Percentiles rank a stretch among this genome's conserved stretches.
phyloP scores from a whole-genome alignment of 1,140 invertebrate species.

The Scaptodrosophila lebanonensis region DNA sequence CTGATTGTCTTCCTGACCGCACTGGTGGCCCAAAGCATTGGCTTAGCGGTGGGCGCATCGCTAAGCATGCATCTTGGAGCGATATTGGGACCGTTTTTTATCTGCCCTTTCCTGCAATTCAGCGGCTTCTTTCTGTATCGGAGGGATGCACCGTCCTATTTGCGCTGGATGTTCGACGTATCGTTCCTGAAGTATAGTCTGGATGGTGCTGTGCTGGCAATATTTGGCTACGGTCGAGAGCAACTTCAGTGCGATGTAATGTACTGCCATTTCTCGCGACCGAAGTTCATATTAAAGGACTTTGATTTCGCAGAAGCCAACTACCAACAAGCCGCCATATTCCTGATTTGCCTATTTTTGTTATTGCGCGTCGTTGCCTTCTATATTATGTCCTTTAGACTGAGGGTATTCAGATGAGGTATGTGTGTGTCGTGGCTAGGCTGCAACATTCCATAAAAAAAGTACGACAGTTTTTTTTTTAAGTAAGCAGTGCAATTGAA shows the following conservation, averaged over 20 bases:
- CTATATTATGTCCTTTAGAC: conserved; percentile 72
- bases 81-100: conserved; percentile 89
- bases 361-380: conserved; percentile 67
- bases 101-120: conserved; percentile 92
- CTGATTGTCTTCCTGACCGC: conserved; percentile 86
- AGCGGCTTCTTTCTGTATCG: conserved; percentile 93
- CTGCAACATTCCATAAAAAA: conserved; percentile 55
- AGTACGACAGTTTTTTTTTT: no score
- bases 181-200: conserved; percentile 90
- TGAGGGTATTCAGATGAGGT: conserved; percentile 72
- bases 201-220: conserved; percentile 82
- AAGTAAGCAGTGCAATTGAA: conserved; percentile 28
- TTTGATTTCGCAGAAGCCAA: conserved; percentile 84
- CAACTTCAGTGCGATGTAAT: conserved; percentile 81
- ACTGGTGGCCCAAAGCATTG: conserved; percentile 89
- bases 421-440: neutral
- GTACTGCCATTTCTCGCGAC: conserved; percentile 85
- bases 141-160: conserved; percentile 86
- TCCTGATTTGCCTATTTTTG: conserved; percentile 54
- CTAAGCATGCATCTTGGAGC: conserved; percentile 88
- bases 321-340: conserved; percentile 51
- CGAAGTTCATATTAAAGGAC: conserved; percentile 83
- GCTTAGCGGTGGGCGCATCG: conserved; percentile 88
- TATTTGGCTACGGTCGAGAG: conserved; percentile 83
- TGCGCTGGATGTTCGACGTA: conserved; percentile 91